Conservation (phyloP, 2,797 vertebrate genomes). For the Urocyon cinereoargenteus region DNA sequence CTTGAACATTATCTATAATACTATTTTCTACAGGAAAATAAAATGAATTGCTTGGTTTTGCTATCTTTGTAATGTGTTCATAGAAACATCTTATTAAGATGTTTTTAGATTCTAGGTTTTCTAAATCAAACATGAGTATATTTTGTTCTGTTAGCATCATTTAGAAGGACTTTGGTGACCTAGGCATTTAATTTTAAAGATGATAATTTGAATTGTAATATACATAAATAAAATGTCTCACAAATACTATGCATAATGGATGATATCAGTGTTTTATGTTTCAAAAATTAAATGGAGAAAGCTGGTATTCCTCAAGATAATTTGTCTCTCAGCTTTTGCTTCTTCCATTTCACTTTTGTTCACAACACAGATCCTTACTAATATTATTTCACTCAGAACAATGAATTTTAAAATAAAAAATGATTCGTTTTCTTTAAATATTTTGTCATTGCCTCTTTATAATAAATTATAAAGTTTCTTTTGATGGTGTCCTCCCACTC, state of each 20-base stretch:
- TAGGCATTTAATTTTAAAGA: not conserved
- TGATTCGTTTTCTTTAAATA: not conserved
- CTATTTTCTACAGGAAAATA: not conserved
- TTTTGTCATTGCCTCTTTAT: not conserved
- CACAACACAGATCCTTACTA: not conserved
- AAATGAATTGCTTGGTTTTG: not conserved
- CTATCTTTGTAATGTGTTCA: not conserved
- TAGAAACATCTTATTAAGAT: not conserved
- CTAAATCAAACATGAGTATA: not conserved
- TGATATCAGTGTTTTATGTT: not conserved
- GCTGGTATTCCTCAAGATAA: not conserved
- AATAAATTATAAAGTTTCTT: not conserved
- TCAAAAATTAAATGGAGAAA: not conserved
- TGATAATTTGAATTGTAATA: constrained; percentile 4
- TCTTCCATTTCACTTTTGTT: not conserved
- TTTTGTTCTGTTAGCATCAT: not conserved
- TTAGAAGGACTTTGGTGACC: not conserved
- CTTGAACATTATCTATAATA: not conserved
- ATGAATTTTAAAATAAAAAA: constrained; percentile 4
- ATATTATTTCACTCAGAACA: constrained; percentile 20
- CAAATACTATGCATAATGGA: not conserved
- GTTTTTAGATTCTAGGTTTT: not conserved
- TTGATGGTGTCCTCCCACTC: not conserved
- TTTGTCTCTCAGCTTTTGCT: not conserved
- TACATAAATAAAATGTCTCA: not conserved